Base-by-base conservation (phyloP, 30 jellyfish, hydroid and myxozoan genomes). In the Rhopilema esculentum region DNA sequence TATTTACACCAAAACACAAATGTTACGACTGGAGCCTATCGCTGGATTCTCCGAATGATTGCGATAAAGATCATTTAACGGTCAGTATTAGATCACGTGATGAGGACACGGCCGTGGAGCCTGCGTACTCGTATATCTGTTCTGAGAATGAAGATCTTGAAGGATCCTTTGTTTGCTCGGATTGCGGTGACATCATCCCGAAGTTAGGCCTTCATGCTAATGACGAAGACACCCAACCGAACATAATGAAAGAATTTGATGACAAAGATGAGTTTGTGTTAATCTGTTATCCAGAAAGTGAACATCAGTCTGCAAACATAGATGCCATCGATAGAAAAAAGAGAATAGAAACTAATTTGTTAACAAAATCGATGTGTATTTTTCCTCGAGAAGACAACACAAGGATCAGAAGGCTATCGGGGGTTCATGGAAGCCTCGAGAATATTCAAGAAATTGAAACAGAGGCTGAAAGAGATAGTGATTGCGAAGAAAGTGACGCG, bases 111-210 rank as follows among this genome's bases (percentile, higher is more conserved):
- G 88, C 51, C 8, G 30, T 19, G 17, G 83, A 57, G 25, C 73
- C 52, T 27, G 82, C 84, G 0, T 85, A 85, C 67, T 61, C 94
- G 18, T 85, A 85, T 49, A 85, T 85, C 26, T 85, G 94, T 77
- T 61, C 88, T 7, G 88, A 75, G 49, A 40, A 73, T 25, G 94
- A 85, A 85, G 94, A 85, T n/a, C 84, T 85, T 1, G 88, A 85
- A 28, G 94, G 94, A 1, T 85, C 94, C 8, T 85, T 85, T 28
- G 74, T 85, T 40, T 85, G 94, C 49, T 76, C 87, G 66, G 94
- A 85, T 75, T 85, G 94, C 48, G 94, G 94, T 17, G 29, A 87
- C 0, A 78, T 87, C 16, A 66, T 85, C 7, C 88, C 94, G 16
- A 87, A 74, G 48, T 22, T 85, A 0, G 16, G 84, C 0, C 16